Evolutionary conservation across 2,113 vertebrate genomes (phyloP), one percentile per base, ranked within the genome.

Genomic region (Syngnathoides biaculeatus): DNA sequence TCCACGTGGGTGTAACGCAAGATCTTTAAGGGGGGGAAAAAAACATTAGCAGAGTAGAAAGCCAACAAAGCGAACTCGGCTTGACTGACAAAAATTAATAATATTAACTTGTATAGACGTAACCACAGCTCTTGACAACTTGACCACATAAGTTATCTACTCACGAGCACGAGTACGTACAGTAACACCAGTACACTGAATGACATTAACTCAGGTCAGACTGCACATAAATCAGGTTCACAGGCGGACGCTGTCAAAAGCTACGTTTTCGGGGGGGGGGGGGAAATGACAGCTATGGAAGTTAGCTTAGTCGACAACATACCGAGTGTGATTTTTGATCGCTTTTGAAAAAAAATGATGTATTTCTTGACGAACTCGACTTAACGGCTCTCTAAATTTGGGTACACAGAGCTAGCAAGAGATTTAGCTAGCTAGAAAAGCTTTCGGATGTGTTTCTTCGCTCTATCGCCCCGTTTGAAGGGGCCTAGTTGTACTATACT

Each of bases 361-460:
- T 42, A 38, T 38, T 58, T n/a, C 63, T 10, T 30, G 60, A 40
- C 57, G 27, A 68, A 58, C 64, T 58, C 64, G 14, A 65, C 42
- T 67, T 10, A 43, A 4, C 65, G n/a, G 43, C 15, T 35, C 52
- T 55, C 27, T 67, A 55, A 30, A 66, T 56, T 9, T 57, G 13
- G 1, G 53, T 24, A 56, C 27, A 65, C 57, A 71, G 12, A 60
- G 20, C 73, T 64, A 26, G 12, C 8, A 64, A 43, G n/a, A 65
- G 56, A 38, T 8, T 45, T 26, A 45, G 63, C 26, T 80, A 78
- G 60, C 69, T 73, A 61, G 69, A 80, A 73, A 62, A 73, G 80
- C 85, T 75, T 72, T 40, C 5, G 22, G 14, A 55, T 4, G 8
- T 42, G 72, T 0, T 59, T 77, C 70, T 65, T 76, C 65, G 35